Evolutionary conservation across 2,797 vertebrate species (phyloP).

Genomic region (Micromesistius poutassou): DNA sequence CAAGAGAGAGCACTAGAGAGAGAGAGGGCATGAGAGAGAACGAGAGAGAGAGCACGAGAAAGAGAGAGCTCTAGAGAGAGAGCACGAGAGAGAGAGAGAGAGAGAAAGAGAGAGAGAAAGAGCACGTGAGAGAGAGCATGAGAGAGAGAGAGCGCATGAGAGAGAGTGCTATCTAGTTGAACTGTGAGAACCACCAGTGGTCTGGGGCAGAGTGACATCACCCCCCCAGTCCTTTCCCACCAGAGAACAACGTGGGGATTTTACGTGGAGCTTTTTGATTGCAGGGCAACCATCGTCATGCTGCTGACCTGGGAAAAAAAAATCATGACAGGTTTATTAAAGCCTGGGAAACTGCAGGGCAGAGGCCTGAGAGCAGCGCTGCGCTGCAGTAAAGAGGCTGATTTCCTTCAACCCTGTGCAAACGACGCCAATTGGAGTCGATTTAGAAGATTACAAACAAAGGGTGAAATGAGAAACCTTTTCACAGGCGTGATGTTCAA

Average conservation of each 20-base stretch:
- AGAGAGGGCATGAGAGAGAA: too few relatives aligned
- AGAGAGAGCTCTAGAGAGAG: neutral
- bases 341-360: neutral
- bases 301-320: constrained; percentile 4
- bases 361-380: neutral
- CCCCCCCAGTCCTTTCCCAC: constrained; percentile 49
- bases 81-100: too few relatives aligned
- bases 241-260: constrained; percentile 21
- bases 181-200: constrained; percentile 44
- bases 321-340: constrained; percentile 9
- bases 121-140: constrained; percentile 22
- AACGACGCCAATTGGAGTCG: neutral
- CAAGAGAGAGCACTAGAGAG: neutral
- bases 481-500: neutral
- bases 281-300: constrained; percentile 24
- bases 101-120: constrained; percentile 3
- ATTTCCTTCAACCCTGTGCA: neutral
- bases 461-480: neutral
- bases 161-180: constrained; percentile 11
- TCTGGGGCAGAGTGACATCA: constrained; percentile 37
- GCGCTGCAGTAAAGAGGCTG: neutral
- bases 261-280: constrained; percentile 18
- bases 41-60: too few relatives aligned
- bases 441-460: neutral
- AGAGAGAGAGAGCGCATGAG: neutral